Evolutionary conservation across 2,113 vertebrate genomes (phyloP).

Genomic region (Mola mola): DNA sequence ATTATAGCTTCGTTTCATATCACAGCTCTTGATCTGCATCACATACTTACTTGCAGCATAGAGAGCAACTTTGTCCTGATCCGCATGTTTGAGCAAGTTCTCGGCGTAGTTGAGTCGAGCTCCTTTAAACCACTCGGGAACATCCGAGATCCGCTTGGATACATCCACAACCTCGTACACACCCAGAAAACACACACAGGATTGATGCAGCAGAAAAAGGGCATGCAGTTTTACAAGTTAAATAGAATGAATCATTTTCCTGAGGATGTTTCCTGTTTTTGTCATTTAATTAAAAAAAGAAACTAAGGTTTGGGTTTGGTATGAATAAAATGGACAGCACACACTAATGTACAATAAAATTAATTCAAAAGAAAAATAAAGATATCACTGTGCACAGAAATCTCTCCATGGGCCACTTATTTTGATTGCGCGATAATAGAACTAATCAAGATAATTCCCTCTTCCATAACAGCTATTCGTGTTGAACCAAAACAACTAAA

Average conservation of each 20-base stretch:
- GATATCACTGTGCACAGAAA: no score
- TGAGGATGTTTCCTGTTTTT: no score
- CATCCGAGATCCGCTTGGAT: conserved; percentile 87
- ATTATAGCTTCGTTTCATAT: no score
- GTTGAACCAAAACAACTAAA: no score
- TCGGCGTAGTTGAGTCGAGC: conserved; percentile 94
- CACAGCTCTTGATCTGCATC: not conserved
- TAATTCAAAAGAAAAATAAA: not conserved
- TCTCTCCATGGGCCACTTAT: no score
- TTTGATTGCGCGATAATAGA: no score
- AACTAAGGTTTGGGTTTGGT: no score
- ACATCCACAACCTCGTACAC: conserved; percentile 87
- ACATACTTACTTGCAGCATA: conserved; percentile 89
- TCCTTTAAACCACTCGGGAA: conserved; percentile 95
- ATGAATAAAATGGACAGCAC: not conserved
- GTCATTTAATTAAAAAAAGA: no score
- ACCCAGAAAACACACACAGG: conserved; percentile 17
- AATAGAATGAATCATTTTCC: no score
- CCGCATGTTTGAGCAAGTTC: conserved; percentile 90
- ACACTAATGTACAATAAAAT: not conserved
- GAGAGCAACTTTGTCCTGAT: conserved; percentile 92
- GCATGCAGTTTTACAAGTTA: no score
- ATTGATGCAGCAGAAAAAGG: conserved; percentile 2
- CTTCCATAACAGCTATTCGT: no score
- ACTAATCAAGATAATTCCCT: no score